Evolutionary conservation across 2,797 vertebrate species (phyloP).

Genomic region (Pampus argenteus): DNA sequence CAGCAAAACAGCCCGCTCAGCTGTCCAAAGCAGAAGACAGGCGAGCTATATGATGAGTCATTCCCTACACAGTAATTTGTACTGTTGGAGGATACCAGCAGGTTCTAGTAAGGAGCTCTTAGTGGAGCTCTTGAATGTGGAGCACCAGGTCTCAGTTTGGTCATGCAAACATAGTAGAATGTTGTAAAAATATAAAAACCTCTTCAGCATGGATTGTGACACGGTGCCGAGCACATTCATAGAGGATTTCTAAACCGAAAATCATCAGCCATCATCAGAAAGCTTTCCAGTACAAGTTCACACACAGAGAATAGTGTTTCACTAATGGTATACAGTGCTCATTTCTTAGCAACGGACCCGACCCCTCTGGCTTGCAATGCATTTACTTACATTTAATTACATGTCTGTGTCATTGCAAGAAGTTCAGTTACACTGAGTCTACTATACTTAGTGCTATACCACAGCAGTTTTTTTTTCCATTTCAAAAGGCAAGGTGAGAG

Average conservation of each 20-base stretch:
- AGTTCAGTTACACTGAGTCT: constrained; percentile 19
- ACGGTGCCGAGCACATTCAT: constrained; percentile 71
- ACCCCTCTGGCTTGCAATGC: constrained; percentile 54
- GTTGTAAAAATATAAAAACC: constrained; percentile 47
- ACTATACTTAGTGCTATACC: constrained; percentile 49
- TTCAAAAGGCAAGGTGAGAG: constrained; percentile 74
- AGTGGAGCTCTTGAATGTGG: constrained; percentile 46
- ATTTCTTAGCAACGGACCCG: constrained; percentile 35
- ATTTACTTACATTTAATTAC: constrained; percentile 28
- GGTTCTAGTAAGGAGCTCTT: constrained; percentile 61
- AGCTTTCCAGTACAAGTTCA: constrained; percentile 56
- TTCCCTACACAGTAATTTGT: constrained; percentile 46
- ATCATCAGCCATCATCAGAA: constrained; percentile 37
- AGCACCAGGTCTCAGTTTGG: constrained; percentile 67
- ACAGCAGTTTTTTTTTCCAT: constrained; percentile 56
- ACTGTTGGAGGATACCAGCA: constrained; percentile 59
- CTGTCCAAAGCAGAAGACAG: constrained; percentile 49
- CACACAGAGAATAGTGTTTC: constrained; percentile 36
- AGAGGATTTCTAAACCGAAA: constrained; percentile 41
- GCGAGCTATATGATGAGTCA: constrained; percentile 46
- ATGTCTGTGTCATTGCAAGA: constrained; percentile 32
- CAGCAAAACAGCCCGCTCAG: constrained; percentile 47
- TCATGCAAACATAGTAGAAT: constrained; percentile 70
- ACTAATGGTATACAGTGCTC: constrained; percentile 46
- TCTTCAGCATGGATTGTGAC: constrained; percentile 53